These are phyloP conservation scores for Clarias fuscus DNA, from an alignment of 2,797 vertebrate genomes.

Conservation along the genomic window DNA sequence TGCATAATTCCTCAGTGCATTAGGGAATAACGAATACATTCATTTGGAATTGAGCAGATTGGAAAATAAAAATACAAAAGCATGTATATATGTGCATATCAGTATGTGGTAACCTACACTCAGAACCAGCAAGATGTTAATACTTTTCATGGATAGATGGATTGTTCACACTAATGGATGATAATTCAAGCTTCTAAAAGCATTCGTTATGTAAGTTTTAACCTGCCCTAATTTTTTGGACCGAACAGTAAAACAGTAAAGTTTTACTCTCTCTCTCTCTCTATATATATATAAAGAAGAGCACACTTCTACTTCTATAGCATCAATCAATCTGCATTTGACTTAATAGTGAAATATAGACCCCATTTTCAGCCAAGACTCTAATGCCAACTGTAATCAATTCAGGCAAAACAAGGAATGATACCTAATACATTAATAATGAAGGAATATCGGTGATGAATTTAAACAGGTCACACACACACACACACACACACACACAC, in stretches of 20 bases:
- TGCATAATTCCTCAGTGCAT: background rate
- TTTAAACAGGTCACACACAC: conserved; percentile 24
- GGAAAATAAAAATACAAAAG: too few species aligned
- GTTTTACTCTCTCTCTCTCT: background rate
- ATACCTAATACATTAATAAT: conserved; percentile 32
- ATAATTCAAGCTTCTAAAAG: background rate
- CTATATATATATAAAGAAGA: background rate
- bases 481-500: background rate
- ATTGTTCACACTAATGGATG: too few species aligned
- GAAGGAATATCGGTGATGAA: conserved; percentile 32
- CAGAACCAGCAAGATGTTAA: background rate
- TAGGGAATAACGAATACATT: background rate
- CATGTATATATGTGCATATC: background rate
- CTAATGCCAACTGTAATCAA: conserved; percentile 20
- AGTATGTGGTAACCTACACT: background rate
- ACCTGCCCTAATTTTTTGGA: background rate
- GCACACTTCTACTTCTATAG: background rate
- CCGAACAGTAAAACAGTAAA: background rate
- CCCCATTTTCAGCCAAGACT: background rate
- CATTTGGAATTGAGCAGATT: too few species aligned
- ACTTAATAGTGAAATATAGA: background rate
- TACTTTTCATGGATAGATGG: too few species aligned
- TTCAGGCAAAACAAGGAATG: background rate
- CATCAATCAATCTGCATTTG: background rate
- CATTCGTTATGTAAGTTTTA: background rate